phyloP scores from a whole-genome alignment of 2,797 vertebrate species.

The Columba guinea region DNA sequence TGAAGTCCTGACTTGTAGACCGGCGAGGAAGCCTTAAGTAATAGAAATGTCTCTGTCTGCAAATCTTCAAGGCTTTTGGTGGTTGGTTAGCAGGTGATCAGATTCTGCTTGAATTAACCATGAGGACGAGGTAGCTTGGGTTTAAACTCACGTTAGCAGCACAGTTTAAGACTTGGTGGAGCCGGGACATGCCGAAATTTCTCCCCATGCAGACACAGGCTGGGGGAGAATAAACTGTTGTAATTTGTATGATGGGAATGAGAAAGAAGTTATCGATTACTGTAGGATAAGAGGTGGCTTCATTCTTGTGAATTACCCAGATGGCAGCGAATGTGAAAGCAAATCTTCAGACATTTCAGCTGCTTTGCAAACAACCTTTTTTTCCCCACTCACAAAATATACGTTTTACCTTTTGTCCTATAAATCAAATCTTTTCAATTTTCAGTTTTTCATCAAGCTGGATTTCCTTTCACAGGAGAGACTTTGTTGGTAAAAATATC shows the following conservation, averaged over 20 bases:
- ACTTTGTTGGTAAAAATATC: neutral
- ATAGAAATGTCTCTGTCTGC: neutral
- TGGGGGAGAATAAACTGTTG: neutral
- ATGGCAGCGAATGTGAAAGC: neutral
- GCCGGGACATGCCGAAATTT: accelerated
- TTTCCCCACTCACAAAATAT: neutral
- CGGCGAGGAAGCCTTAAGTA: neutral
- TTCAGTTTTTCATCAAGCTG: neutral
- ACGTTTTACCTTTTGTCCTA: neutral
- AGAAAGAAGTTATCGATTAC: neutral
- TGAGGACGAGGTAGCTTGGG: neutral
- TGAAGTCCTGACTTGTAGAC: neutral
- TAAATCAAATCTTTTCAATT: neutral
- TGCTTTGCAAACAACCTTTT: neutral
- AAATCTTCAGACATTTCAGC: neutral
- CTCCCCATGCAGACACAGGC: accelerated
- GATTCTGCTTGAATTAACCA: neutral
- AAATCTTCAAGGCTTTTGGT: neutral
- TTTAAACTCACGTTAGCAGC: neutral
- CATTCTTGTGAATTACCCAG: neutral
- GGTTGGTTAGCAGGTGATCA: neutral
- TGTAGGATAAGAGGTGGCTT: neutral
- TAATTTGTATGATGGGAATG: neutral
- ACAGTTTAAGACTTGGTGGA: neutral
- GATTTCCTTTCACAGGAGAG: neutral